Evolutionary conservation across 2,888 invertebrate genomes (phyloP).

Genomic region (Aspidapion aeneum): DNA sequence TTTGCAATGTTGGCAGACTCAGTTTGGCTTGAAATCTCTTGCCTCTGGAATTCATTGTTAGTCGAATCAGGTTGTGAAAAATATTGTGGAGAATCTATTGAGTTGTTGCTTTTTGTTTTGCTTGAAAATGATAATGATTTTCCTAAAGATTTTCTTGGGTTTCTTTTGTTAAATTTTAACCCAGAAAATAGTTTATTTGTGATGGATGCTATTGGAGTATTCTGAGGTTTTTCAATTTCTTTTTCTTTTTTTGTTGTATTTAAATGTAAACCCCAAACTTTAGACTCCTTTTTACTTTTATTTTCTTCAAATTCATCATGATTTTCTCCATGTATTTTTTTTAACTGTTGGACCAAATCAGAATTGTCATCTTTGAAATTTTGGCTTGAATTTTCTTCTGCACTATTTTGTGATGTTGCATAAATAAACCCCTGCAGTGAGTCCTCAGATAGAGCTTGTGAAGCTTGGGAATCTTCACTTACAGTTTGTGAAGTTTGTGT

Average conservation of each 20-base stretch:
- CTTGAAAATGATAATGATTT: constrained; percentile 47
- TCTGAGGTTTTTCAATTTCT: constrained; percentile 20
- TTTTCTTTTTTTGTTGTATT: constrained; percentile 37
- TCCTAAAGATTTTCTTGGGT: constrained; percentile 61
- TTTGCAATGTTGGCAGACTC: not conserved
- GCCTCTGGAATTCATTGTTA: not conserved
- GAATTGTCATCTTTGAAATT: not conserved
- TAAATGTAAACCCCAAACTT: constrained; percentile 51
- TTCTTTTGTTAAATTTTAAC: constrained; percentile 66
- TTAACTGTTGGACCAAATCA: not conserved
- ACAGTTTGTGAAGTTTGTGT: constrained; percentile 6
- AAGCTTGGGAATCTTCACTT: constrained; percentile 22
- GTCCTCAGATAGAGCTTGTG: not conserved
- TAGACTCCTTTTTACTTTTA: not conserved
- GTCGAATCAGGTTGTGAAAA: constrained; percentile 27
- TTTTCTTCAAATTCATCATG: not conserved
- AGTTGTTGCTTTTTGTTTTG: constrained; percentile 36
- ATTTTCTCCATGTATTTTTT: not conserved
- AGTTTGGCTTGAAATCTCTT: not conserved
- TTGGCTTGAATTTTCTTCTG: not conserved
- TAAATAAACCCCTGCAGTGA: not conserved
- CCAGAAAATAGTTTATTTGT: constrained; percentile 56
- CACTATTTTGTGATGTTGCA: not conserved
- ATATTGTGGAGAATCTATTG: constrained; percentile 22
- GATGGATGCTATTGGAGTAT: constrained; percentile 26